These are phyloP conservation scores for Poecilia latipinna DNA, from an alignment of 2,113 vertebrate genomes.

Conservation along the genomic window DNA sequence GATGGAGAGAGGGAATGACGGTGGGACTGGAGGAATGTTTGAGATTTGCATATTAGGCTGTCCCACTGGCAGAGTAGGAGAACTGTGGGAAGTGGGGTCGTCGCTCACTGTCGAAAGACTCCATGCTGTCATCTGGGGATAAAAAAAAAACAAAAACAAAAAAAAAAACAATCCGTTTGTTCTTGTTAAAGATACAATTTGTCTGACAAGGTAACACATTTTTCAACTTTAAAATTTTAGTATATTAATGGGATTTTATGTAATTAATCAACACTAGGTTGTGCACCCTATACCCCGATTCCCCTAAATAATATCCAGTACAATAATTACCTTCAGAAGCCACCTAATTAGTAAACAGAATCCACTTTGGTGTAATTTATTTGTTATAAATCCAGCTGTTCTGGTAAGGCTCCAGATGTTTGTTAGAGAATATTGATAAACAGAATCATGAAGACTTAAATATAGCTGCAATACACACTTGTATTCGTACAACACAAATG, in stretches of 20 bases:
- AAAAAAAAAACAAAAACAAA: background rate
- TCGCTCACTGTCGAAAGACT: slow-evolving; percentile 91
- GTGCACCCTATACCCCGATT: background rate
- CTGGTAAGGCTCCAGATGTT: background rate
- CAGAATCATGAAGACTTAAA: background rate
- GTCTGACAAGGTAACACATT: background rate
- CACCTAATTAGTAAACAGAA: background rate
- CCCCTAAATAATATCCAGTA: background rate
- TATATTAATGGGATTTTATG: background rate
- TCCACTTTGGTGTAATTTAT: background rate
- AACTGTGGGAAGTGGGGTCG: slow-evolving; percentile 97
- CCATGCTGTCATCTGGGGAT: slow-evolving; percentile 90
- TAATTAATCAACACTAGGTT: background rate
- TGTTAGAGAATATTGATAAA: background rate
- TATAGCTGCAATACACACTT: too few species aligned
- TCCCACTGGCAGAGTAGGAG: slow-evolving; percentile 96
- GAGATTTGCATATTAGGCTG: slow-evolving; percentile 85
- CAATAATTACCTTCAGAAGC: too few species aligned
- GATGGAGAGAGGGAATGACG: slow-evolving; percentile 67
- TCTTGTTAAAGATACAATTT: background rate
- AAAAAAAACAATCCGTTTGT: background rate
- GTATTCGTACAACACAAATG: too few species aligned
- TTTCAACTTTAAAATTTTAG: too few species aligned
- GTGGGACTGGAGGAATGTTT: slow-evolving; percentile 63
- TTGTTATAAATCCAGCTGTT: background rate